Conservation (phyloP, 2,113 vertebrate species). For the Austrofundulus limnaeus region DNA sequence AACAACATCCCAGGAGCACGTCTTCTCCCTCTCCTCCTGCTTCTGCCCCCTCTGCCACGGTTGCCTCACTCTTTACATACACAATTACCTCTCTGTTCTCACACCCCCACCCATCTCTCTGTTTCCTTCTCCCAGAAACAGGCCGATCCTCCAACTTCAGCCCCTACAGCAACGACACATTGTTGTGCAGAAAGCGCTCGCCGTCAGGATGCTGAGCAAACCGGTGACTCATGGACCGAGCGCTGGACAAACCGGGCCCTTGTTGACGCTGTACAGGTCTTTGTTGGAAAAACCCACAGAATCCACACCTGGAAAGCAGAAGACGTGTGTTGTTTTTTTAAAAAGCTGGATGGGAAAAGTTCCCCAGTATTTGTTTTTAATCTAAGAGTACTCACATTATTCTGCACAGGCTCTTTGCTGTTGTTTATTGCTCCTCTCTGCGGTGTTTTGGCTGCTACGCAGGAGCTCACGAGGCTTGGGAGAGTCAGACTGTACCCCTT, state of each 20-base stretch:
- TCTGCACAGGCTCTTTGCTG: slow-evolving; percentile 18
- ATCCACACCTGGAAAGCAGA: slow-evolving; percentile 9
- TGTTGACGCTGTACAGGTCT: slow-evolving; percentile 44
- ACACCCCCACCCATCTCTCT: slow-evolving; percentile 53
- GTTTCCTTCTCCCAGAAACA: slow-evolving; percentile 66
- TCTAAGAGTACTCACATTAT: not conserved
- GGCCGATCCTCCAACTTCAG: slow-evolving; percentile 49
- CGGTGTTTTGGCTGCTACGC: slow-evolving; percentile 39
- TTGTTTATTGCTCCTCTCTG: slow-evolving; percentile 58
- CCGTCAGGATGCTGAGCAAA: slow-evolving; percentile 43
- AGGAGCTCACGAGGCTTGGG: slow-evolving; percentile 51
- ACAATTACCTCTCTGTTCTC: slow-evolving; percentile 71
- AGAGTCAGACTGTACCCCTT: slow-evolving; percentile 71
- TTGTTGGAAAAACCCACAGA: slow-evolving; percentile 24
- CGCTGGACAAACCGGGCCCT: slow-evolving; percentile 18
- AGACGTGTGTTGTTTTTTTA: not conserved
- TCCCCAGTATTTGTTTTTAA: slow-evolving; percentile 1
- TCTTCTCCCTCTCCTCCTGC: slow-evolving; percentile 32
- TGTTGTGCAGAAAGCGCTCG: slow-evolving; percentile 58
- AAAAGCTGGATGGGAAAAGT: slow-evolving; percentile 2
- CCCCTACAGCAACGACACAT: slow-evolving; percentile 46
- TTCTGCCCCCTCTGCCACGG: slow-evolving; percentile 39
- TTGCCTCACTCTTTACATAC: slow-evolving; percentile 69
- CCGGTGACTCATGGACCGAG: slow-evolving; percentile 53
- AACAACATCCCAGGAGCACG: slow-evolving; percentile 32